phyloP scores from a whole-genome alignment of 2,113 vertebrate genomes.

The Urocitellus parryii region DNA sequence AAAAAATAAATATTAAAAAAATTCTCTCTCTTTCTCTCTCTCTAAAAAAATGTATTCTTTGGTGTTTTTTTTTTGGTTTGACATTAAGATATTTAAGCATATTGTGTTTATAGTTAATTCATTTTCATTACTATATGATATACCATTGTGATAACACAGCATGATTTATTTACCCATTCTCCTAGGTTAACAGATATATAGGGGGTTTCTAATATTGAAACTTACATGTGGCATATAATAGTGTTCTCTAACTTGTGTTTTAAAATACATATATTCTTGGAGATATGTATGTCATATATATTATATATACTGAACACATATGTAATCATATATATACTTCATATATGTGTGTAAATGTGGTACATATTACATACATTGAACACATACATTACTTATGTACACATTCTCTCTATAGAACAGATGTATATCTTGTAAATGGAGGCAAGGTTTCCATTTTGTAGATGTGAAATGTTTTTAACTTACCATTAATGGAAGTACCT shows the following conservation, averaged over 20 bases:
- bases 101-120: neutral
- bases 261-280: neutral
- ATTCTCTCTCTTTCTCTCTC: too few relatives aligned
- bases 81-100: neutral
- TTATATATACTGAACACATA: neutral
- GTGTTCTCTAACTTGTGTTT: neutral
- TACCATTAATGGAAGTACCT: neutral
- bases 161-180: neutral
- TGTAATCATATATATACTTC: neutral
- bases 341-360: neutral
- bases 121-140: neutral
- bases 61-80: neutral
- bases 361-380: neutral
- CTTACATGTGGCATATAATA: neutral
- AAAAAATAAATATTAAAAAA: too few relatives aligned
- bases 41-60: neutral
- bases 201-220: neutral
- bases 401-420: neutral
- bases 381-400: accelerated
- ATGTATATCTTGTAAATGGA: neutral
- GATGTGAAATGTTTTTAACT: neutral
- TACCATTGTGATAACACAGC: neutral
- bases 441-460: neutral
- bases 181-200: neutral
- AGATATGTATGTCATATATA: neutral